Conservation (phyloP, 2,113 vertebrate species). For the Heterocephalus glaber region DNA sequence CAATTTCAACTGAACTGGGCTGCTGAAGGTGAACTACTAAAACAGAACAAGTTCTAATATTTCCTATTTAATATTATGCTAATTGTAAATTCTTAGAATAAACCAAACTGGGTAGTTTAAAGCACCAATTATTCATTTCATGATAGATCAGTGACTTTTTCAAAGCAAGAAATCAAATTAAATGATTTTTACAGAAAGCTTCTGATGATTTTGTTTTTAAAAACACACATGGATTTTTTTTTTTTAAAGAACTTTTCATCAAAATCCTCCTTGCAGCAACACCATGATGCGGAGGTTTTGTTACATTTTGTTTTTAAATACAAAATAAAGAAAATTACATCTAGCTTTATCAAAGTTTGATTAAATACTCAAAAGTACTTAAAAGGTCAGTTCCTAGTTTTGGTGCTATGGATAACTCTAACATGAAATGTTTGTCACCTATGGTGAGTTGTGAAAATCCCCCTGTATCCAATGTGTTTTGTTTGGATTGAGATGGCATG, state of each 20-base stretch:
- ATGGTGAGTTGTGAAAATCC: slow-evolving; percentile 89
- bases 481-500: slow-evolving; percentile 99
- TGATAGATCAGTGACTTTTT: slow-evolving; percentile 8
- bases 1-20: not conserved
- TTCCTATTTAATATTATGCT: slow-evolving; percentile 28
- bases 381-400: slow-evolving; percentile 85
- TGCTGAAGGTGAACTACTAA: slow-evolving; percentile 29
- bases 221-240: not conserved
- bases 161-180: slow-evolving; percentile 42
- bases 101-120: not conserved
- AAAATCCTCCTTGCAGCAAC: slow-evolving; percentile 63
- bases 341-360: slow-evolving; percentile 84
- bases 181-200: slow-evolving; percentile 48
- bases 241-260: slow-evolving; percentile 57
- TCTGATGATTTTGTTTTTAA: slow-evolving; percentile 56
- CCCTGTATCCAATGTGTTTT: slow-evolving; percentile 91
- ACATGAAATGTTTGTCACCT: slow-evolving; percentile 89
- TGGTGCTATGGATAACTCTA: slow-evolving; percentile 86
- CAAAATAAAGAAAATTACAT: slow-evolving; percentile 83
- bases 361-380: slow-evolving; percentile 85
- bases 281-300: slow-evolving; percentile 44
- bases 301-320: slow-evolving; percentile 71
- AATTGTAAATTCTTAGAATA: slow-evolving; percentile 53
- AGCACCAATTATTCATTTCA: slow-evolving; percentile 11
- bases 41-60: not conserved